Evolutionary conservation across 2,113 vertebrate genomes (phyloP).

Genomic region (Neodon shergylaensis): DNA sequence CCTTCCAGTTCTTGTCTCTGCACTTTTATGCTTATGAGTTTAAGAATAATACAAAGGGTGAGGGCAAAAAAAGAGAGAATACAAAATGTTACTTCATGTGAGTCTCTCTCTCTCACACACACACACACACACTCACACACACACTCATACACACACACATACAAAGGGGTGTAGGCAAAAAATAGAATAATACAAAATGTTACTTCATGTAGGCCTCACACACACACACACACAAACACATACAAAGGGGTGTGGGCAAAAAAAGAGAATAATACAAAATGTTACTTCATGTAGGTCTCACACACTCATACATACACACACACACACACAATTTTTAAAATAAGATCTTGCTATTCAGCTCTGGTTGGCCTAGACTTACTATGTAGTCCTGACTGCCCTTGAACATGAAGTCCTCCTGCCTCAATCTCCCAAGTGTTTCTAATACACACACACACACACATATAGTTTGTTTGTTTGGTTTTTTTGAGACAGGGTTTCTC

Average conservation of each 20-base stretch:
- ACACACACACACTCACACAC: neutral
- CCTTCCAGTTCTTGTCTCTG: conserved; percentile 9
- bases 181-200: neutral
- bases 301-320: neutral
- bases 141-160: neutral
- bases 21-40: conserved; percentile 13
- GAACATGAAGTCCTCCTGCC: no score
- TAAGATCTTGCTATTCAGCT: neutral
- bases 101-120: neutral
- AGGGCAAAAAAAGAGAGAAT: neutral
- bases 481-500: no score
- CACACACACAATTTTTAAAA: neutral
- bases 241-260: neutral
- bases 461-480: no score
- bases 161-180: neutral
- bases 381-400: no score
- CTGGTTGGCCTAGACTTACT: neutral
- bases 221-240: neutral
- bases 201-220: neutral
- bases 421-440: no score
- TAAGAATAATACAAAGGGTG: conserved; percentile 12
- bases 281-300: neutral
- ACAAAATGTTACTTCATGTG: neutral
- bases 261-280: neutral
- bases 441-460: no score